phyloP scores from a whole-genome alignment of 2,797 vertebrate species.

The Pangasius mekongensis region DNA sequence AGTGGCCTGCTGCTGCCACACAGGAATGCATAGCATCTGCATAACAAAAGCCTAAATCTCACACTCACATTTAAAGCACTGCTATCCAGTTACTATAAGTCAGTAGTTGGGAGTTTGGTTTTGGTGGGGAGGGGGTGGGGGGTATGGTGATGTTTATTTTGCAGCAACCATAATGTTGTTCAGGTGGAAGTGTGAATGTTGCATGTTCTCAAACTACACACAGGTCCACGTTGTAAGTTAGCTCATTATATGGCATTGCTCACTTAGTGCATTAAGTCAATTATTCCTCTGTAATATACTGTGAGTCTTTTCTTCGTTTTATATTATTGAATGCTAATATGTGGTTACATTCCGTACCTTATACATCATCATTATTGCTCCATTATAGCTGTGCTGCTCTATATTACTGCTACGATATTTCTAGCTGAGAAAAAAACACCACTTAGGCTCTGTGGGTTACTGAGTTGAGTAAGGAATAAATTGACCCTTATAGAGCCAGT shows the following conservation, averaged over 20 bases:
- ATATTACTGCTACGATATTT: slow-evolving; percentile 49
- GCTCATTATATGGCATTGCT: not conserved
- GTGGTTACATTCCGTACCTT: slow-evolving; percentile 46
- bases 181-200: not conserved
- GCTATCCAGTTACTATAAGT: slow-evolving; percentile 50
- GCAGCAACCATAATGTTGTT: slow-evolving; percentile 33
- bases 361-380: slow-evolving; percentile 59
- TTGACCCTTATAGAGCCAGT: slow-evolving; percentile 31
- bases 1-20: slow-evolving; percentile 75
- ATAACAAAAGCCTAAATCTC: slow-evolving; percentile 57
- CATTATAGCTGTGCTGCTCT: slow-evolving; percentile 49
- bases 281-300: slow-evolving; percentile 49
- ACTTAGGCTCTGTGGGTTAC: slow-evolving; percentile 41
- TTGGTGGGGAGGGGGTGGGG: not conserved
- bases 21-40: slow-evolving; percentile 74
- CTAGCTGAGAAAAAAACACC: slow-evolving; percentile 24
- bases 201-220: slow-evolving; percentile 32
- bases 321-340: slow-evolving; percentile 52
- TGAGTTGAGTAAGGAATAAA: slow-evolving; percentile 44
- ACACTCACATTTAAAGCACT: slow-evolving; percentile 52
- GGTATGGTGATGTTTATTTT: slow-evolving; percentile 43
- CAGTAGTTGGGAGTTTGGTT: slow-evolving; percentile 45
- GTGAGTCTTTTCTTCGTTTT: slow-evolving; percentile 36
- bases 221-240: slow-evolving; percentile 68
- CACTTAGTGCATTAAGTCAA: slow-evolving; percentile 52